Conservation (phyloP, 2,113 vertebrate genomes). For the Psilopogon haemacephalus region DNA sequence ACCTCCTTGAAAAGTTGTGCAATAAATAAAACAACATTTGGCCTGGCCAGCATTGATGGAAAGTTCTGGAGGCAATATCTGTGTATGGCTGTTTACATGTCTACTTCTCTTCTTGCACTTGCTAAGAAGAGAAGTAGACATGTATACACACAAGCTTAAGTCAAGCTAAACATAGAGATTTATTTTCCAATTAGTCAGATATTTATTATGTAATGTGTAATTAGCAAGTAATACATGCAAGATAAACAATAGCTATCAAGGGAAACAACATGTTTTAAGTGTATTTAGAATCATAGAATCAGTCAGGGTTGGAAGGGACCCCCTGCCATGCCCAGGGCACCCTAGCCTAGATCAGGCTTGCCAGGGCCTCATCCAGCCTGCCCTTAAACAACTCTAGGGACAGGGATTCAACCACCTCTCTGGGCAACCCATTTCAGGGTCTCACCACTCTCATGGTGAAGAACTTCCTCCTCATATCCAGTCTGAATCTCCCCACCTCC, state of each 20-base stretch:
- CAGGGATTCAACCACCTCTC: no score
- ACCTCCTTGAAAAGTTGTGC: constrained; percentile 2
- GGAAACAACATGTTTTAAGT: background rate
- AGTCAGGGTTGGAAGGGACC: no score
- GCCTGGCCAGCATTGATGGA: background rate
- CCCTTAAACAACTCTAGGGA: no score
- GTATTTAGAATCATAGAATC: no score
- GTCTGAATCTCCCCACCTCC: no score
- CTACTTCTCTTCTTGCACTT: constrained; percentile 46
- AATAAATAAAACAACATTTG: constrained; percentile 31
- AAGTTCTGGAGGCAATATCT: constrained; percentile 41
- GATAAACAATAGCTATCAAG: background rate
- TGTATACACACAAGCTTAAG: constrained; percentile 34
- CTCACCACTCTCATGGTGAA: no score
- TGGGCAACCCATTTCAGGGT: no score
- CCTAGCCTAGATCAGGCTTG: no score
- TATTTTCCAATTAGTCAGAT: constrained; percentile 43
- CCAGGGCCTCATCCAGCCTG: no score
- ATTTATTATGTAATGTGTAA: constrained; percentile 13
- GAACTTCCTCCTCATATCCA: no score
- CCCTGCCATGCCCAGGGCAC: no score
- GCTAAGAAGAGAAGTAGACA: constrained; percentile 38
- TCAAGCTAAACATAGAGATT: constrained; percentile 50
- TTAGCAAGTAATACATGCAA: background rate
- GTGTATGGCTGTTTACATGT: constrained; percentile 32